phyloP scores from a whole-genome alignment of 2,888 invertebrate species.

The Adineta ricciae region DNA sequence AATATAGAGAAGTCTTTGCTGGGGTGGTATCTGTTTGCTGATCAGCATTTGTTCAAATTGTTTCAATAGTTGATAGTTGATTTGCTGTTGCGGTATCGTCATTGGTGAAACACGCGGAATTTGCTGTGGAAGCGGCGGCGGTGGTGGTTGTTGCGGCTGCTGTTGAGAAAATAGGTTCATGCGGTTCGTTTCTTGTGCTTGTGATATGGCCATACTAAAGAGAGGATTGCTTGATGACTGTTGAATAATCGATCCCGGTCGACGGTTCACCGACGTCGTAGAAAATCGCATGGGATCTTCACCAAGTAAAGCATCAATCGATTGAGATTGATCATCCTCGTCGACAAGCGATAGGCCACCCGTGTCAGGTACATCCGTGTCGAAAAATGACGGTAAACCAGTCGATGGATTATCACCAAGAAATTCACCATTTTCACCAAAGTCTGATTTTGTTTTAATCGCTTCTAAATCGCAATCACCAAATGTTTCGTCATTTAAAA shows the following conservation, averaged over 20 bases:
- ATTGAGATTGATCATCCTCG: not conserved
- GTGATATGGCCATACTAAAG: not conserved
- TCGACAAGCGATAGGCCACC: not conserved
- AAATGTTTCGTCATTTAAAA: conserved; percentile 12
- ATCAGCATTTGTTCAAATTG: conserved; percentile 16
- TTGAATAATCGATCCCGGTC: not conserved
- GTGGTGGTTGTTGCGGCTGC: not conserved
- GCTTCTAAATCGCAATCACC: conserved; percentile 8
- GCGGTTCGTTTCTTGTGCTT: not conserved
- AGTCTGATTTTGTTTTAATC: not conserved
- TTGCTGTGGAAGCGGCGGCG: not conserved
- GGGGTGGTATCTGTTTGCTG: not conserved
- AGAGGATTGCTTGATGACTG: not conserved
- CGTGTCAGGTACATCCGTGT: not conserved
- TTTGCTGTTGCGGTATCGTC: not conserved
- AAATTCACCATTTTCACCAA: conserved; percentile 16
- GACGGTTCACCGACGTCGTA: not conserved
- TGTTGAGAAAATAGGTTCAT: not conserved
- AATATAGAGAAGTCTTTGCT: not conserved
- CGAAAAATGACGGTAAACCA: not conserved
- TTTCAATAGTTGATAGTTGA: conserved; percentile 8
- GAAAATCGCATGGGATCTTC: not conserved
- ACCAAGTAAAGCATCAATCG: not conserved
- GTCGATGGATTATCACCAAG: not conserved
- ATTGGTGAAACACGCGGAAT: not conserved